Conservation (phyloP, 2,797 vertebrate species). For the Triplophysa yarkandensis region DNA sequence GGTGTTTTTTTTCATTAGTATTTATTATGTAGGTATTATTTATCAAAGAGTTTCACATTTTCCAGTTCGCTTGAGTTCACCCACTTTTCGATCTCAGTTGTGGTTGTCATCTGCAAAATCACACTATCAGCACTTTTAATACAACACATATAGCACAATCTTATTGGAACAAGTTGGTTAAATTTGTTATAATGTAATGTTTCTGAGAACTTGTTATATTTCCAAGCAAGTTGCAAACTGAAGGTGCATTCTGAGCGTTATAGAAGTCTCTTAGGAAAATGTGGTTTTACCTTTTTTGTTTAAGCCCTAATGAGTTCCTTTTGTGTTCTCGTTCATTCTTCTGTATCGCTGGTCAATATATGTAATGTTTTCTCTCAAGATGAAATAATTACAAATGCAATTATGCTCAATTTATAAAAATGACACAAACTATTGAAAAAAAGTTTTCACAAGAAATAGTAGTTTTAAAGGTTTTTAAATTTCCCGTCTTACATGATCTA, state of each 20-base stretch:
- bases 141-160: conserved; percentile 1
- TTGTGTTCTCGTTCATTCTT: not conserved
- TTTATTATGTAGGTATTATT: not conserved
- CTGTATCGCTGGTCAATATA: not conserved
- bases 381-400: not conserved
- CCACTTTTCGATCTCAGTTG: not conserved
- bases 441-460: not conserved
- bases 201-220: not conserved
- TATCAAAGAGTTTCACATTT: not conserved
- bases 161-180: conserved; percentile 4
- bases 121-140: conserved; percentile 10
- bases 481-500: not conserved
- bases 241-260: not conserved
- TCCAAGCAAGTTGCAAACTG: not conserved
- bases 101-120: conserved; percentile 9
- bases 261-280: not conserved
- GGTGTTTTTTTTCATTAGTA: not conserved
- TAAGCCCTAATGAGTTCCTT: not conserved
- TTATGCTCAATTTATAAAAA: conserved; percentile 16
- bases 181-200: not conserved
- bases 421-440: not conserved
- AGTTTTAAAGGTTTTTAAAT: not conserved
- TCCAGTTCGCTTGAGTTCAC: not conserved
- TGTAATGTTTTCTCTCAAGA: not conserved
- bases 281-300: not conserved